phyloP scores from a whole-genome alignment of 2,888 invertebrate genomes.

The Cerastis rubricosa region DNA sequence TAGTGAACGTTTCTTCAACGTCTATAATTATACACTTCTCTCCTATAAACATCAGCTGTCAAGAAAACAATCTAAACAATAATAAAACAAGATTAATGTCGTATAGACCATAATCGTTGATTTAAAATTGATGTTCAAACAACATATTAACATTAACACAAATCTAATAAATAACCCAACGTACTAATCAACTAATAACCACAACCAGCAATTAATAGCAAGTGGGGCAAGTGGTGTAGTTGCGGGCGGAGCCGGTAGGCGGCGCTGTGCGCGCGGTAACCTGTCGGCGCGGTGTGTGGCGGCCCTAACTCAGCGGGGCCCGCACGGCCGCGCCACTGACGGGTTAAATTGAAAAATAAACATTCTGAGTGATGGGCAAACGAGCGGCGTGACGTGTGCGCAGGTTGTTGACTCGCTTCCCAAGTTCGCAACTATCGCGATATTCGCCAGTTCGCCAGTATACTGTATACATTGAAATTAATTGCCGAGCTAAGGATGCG shows the following conservation, averaged over 20 bases:
- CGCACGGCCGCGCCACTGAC: constrained; percentile 80
- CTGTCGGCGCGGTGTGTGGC: constrained; percentile 89
- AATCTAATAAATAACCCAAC: constrained; percentile 69
- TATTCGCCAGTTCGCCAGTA: constrained; percentile 59
- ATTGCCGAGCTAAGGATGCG: constrained; percentile 52
- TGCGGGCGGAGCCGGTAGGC: constrained; percentile 65
- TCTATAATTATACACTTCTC: constrained; percentile 27
- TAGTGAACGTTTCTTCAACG: constrained; percentile 1
- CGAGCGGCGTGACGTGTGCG: constrained; percentile 73
- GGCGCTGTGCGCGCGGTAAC: constrained; percentile 76
- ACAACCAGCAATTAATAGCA: constrained; percentile 68
- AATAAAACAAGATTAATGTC: constrained; percentile 56
- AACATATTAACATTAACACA: constrained; percentile 64
- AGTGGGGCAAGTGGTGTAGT: constrained; percentile 53
- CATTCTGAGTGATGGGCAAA: constrained; percentile 86
- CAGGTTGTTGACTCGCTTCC: constrained; percentile 82
- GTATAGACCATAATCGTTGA: constrained; percentile 55
- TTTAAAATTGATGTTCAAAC: constrained; percentile 60
- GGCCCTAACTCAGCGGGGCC: constrained; percentile 86
- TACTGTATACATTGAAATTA: constrained; percentile 59
- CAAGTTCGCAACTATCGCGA: constrained; percentile 44
- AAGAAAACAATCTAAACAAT: constrained; percentile 40
- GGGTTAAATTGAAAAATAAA: constrained; percentile 90
- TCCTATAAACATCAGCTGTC: constrained; percentile 52
- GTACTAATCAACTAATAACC: constrained; percentile 69